phyloP scores from a whole-genome alignment of 2,797 vertebrate species.

The Hephaestus fuliginosus region DNA sequence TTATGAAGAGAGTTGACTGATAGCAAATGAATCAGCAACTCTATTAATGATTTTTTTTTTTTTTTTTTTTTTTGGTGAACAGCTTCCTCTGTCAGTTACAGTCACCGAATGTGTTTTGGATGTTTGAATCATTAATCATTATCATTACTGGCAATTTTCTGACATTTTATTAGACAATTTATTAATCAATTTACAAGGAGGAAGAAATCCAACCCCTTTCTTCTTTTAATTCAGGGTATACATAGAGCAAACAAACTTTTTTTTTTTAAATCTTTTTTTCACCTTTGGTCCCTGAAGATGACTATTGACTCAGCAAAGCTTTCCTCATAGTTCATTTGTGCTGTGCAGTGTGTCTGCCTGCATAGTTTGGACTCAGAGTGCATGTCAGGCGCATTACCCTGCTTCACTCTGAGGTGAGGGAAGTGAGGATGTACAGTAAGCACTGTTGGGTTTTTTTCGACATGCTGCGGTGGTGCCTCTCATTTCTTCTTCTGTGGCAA shows the following conservation, averaged over 20 bases:
- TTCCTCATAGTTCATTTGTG: constrained; percentile 2
- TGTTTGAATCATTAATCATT: too few relatives aligned
- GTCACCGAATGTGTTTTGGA: too few relatives aligned
- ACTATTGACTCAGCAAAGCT: constrained; percentile 22
- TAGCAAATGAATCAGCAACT: not conserved
- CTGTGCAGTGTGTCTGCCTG: constrained; percentile 19
- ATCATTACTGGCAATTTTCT: not conserved
- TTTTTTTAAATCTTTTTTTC: not conserved
- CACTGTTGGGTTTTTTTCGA: not conserved
- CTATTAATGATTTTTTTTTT: not conserved
- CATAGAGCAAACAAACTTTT: not conserved
- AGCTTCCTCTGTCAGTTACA: not conserved
- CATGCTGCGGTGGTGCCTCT: constrained; percentile 24
- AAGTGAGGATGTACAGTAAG: constrained; percentile 38
- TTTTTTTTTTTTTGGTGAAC: too few relatives aligned
- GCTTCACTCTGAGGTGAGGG: constrained; percentile 48
- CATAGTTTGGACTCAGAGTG: constrained; percentile 33
- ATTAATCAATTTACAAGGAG: not conserved
- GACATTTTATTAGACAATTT: not conserved
- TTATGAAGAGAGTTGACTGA: not conserved
- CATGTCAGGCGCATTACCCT: constrained; percentile 14
- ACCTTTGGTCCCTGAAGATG: not conserved
- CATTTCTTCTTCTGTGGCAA: constrained; percentile 32
- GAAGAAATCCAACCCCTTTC: not conserved
- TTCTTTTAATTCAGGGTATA: too few relatives aligned